phyloP scores from a whole-genome alignment of 2,797 vertebrate genomes.

The Lacerta viridis region DNA sequence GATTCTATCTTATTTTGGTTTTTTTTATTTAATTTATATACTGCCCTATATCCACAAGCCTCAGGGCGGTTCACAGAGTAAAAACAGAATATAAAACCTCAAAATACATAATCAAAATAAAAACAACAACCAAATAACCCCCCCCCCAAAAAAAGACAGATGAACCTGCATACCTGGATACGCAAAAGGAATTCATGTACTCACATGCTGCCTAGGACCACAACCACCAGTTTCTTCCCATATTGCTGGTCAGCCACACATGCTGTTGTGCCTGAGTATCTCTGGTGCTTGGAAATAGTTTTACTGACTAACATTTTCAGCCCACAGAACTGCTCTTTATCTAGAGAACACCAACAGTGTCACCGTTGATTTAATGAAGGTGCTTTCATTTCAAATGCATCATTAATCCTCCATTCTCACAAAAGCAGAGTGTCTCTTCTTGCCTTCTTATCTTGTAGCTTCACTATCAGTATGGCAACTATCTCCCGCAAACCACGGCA shows the following conservation, averaged over 20 bases:
- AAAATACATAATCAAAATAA: too few species aligned
- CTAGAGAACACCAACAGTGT: neutral
- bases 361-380: neutral
- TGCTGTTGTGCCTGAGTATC: too few species aligned
- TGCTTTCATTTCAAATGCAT: slow-evolving; percentile 28
- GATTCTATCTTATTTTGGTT: neutral
- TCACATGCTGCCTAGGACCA: neutral
- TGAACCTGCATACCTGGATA: neutral
- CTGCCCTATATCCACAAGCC: too few species aligned
- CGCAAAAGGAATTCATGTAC: neutral
- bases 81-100: too few species aligned
- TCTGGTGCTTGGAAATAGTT: neutral
- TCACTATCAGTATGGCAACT: neutral
- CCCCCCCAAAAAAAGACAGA: neutral
- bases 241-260: too few species aligned
- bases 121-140: too few species aligned
- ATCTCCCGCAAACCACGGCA: neutral
- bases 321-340: neutral
- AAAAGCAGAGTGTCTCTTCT: neutral
- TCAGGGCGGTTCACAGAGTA: too few species aligned
- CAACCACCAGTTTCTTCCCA: neutral
- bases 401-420: slow-evolving; percentile 22
- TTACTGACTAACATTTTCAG: neutral
- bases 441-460: neutral
- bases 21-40: too few species aligned